Base-by-base conservation (phyloP, 2,113 vertebrate genomes). In the Podarcis muralis region DNA sequence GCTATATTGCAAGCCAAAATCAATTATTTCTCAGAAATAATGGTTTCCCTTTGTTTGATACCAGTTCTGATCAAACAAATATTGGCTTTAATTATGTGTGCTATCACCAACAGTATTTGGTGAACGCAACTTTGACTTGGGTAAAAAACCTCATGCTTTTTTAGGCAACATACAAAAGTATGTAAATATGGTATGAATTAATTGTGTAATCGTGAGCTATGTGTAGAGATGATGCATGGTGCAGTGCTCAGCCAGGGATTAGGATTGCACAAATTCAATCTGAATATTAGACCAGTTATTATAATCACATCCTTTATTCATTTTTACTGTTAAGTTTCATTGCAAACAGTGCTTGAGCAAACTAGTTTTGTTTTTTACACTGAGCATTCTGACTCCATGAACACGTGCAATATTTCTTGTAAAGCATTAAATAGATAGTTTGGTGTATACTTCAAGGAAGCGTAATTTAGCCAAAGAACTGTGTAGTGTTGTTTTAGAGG, bases 41-140 rank as follows among this genome's bases (percentile, higher is more conserved):
- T 89, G 72, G 22, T 40, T 80, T 92, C 84, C 40, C 43, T 81
- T 84, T 86, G 20, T 65, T 86, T 88, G 87, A 79, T 84, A 35
- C 0, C 8, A 69, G 6, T 82, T 88, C 30, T 71, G 13, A 16
- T 1, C 25, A 86, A 86, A 75, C 35, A 93, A 92, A 94, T 88
- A n/a, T 12, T 93, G 89, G 83, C 89, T 87, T 68, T 85, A 90
- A 92, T 37, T 91, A 93, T 48, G 8, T 93, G 82, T 90, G 81
- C 88, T 48, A 25, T 87, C 93, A 88, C 25, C 35, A 74, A 65
- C 93, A 87, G 22, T 87, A 89, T 84, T 9, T 75, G 81, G 0
- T 13, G 89, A 86, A 78, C 37, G 72, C 32, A 27, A 30, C 1
- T n/a, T 83, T 27, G 40, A 76, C 7, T 20, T 87, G 13, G n/a